Base-by-base conservation (phyloP, 1,140 invertebrate species). In the Melipona quadrifasciata region DNA sequence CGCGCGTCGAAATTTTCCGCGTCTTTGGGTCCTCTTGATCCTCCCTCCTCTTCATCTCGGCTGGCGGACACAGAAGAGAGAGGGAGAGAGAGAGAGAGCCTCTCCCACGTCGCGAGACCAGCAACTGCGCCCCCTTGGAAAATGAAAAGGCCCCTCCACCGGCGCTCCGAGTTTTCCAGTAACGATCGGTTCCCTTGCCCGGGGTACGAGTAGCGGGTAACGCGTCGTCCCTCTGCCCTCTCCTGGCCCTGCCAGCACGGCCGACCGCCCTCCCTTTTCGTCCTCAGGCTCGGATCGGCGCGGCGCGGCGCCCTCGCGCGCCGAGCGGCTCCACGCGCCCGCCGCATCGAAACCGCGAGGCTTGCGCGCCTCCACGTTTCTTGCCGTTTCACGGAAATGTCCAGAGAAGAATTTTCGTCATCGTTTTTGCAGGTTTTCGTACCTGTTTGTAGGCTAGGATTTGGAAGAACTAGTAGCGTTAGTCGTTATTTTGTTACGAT, bases 181-280 rank as follows among this genome's bases (percentile, higher is more conserved):
- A 94, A 94, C 93, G 92, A 93, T 94, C 92, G 93, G 91, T 88
- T 93, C 91, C 91, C 91, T 92, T 91, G 91, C 90, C 92, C 92
- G 88, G 91, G 93, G 92, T 92, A 91, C 89, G 87, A 89, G 87
- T 83, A 90, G 88, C 84, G 91, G 82, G 86, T 89, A 88, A 85
- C 87, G 86, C 87, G 87, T 86, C 85, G n/a, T 57, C 77, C 67
- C 77, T 84, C 87, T 83, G 71, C 74, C 68, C 64, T 74, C 55
- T 55, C 39, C 76, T 89, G 68, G 79, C 75, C 68, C 86, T 67
- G 84, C 58, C 73, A 64, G 58, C 76, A 61, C 47, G 47, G 31
- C 80, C 75, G 27, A 39, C 82, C 71, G 67, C 80, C 79, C 88
- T 58, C 34, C 61, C 70, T 76, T 81, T 85, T 64, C 67, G 57